Base-by-base conservation (phyloP, 2,797 vertebrate species). In the Chaetodon trifasciatus region DNA sequence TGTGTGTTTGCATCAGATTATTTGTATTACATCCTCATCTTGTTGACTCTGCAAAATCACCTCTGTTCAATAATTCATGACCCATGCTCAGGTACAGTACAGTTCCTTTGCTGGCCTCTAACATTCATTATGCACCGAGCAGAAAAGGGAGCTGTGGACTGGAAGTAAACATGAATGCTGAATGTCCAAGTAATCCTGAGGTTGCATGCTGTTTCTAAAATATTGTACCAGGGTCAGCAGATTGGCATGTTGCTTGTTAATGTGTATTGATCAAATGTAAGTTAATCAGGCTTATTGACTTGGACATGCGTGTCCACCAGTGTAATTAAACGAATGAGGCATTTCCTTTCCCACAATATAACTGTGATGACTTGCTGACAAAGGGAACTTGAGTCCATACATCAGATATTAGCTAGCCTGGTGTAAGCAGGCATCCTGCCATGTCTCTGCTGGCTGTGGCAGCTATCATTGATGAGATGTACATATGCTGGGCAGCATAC, bases 231-330 rank as follows among this genome's bases (percentile, higher is more conserved):
- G 74, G 86, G 74, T 83, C 84, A 90, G 86, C 74, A 87, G 72
- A 87, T 79, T 66, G 68, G 76, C 62, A 58, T 81, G 88, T 79
- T 80, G 53, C 75, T 84, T 87, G 85, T 88, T 88, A 90, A 89
- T 75, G 52, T n/a, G 32, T 87, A 92, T 93, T 72, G 90, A 93
- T 92, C 76, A 75, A 70, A 78, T 67, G 76, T 78, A 80, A 68
- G 80, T 86, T 87, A 90, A 92, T 94, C 90, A 91, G 87, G 66
- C 39, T 88, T 81, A 93, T 91, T 92, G 92, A 92, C 80, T 64
- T 19, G 40, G 85, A 87, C 81, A 83, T 78, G 57, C 55, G 65
- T 89, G 89, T 82, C 50, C 69, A 83, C 49, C 67, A 61, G 3
- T 42, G 75, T 87, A 92, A 92, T 91, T 89, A 82, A 92, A 86